phyloP scores from a whole-genome alignment of 2,888 invertebrate genomes.

The Hyles lineata region DNA sequence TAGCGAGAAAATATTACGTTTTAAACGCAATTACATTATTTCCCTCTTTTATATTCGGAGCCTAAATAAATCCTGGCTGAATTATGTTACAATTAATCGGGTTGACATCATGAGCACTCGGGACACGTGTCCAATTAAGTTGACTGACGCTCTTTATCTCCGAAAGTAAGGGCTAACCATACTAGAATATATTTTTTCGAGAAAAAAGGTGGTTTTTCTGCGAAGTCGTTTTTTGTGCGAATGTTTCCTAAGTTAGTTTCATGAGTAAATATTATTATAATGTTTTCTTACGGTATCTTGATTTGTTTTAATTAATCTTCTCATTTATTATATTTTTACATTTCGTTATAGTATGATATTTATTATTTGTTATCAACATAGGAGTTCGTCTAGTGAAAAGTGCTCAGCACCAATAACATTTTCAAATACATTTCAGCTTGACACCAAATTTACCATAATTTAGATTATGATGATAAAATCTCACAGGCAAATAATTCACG shows the following conservation, averaged over 20 bases:
- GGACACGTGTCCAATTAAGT: slow-evolving; percentile 33
- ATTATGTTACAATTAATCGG: slow-evolving; percentile 15
- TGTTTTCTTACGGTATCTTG: too few species aligned
- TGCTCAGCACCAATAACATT: too few species aligned
- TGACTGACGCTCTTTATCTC: slow-evolving; percentile 30
- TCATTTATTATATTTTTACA: too few species aligned
- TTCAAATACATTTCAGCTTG: too few species aligned
- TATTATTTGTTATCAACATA: too few species aligned
- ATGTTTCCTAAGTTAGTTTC: neutral
- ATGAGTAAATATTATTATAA: neutral
- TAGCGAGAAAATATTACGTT: neutral
- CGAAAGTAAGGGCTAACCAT: slow-evolving; percentile 3
- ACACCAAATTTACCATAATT: too few species aligned
- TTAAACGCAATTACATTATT: neutral
- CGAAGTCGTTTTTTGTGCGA: neutral
- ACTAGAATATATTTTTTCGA: neutral
- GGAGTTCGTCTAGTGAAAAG: too few species aligned
- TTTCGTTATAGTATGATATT: too few species aligned
- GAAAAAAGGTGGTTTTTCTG: neutral
- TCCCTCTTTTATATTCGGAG: neutral
- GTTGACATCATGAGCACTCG: slow-evolving; percentile 23
- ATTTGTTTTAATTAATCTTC: too few species aligned
- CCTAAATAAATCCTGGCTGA: slow-evolving; percentile 19
- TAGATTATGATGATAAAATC: too few species aligned
- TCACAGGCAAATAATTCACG: too few species aligned